Percentiles rank a stretch among this genome's conserved stretches.
phyloP scores from a whole-genome alignment of 2,797 vertebrate genomes.

The Nothura maculosa region DNA sequence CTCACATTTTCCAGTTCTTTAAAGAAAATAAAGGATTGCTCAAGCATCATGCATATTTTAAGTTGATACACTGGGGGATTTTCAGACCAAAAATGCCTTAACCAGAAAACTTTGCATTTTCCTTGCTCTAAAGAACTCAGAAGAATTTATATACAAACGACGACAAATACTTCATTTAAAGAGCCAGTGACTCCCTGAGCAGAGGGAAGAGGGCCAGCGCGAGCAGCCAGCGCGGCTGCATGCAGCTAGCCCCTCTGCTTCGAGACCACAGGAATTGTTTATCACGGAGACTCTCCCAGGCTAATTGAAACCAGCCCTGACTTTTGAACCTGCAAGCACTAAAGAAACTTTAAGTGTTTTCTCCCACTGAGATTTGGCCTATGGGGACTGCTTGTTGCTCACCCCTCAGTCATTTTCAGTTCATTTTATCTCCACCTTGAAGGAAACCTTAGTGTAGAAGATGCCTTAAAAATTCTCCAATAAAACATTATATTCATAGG shows the following conservation, averaged over 20 bases:
- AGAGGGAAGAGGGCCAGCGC: slow-evolving; percentile 47
- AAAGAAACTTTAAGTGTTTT: slow-evolving; percentile 80
- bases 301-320: slow-evolving; percentile 90
- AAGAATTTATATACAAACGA: slow-evolving; percentile 59
- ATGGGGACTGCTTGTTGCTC: slow-evolving; percentile 70
- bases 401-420: slow-evolving; percentile 64
- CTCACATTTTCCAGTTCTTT: slow-evolving; percentile 62
- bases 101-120: slow-evolving; percentile 61
- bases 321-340: slow-evolving; percentile 82
- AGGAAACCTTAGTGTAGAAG: slow-evolving; percentile 47
- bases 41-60: slow-evolving; percentile 54
- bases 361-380: slow-evolving; percentile 70
- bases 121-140: slow-evolving; percentile 54
- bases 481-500: neutral
- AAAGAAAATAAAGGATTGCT: slow-evolving; percentile 63
- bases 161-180: slow-evolving; percentile 72
- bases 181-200: slow-evolving; percentile 60
- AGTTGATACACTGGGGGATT: slow-evolving; percentile 49
- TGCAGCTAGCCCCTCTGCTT: slow-evolving; percentile 73
- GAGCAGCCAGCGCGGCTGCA: slow-evolving; percentile 59
- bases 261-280: slow-evolving; percentile 93
- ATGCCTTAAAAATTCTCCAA: neutral
- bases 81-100: slow-evolving; percentile 62
- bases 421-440: slow-evolving; percentile 67
- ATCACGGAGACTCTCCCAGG: slow-evolving; percentile 85